Percentiles rank a stretch among this genome's conserved stretches.
Conservation (phyloP, 2,113 vertebrate species). For the Elephas maximus region DNA sequence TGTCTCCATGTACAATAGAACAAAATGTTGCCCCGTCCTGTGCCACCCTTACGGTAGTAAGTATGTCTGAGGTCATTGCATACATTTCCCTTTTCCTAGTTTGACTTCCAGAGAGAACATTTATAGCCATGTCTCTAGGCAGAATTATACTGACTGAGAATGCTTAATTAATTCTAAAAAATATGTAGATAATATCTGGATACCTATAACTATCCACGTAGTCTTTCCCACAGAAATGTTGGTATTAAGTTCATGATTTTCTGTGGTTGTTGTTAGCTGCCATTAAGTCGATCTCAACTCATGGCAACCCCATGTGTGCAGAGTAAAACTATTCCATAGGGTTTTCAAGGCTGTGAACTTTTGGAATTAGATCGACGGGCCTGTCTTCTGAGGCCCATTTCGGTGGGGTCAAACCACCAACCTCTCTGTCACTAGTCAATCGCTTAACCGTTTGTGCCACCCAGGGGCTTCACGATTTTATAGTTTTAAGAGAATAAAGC, state of each 20-base stretch:
- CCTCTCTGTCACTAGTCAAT: neutral
- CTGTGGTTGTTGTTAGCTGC: neutral
- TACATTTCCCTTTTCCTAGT: neutral
- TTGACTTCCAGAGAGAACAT: slow-evolving; percentile 25
- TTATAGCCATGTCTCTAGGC: neutral
- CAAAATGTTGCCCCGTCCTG: neutral
- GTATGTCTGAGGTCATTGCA: neutral
- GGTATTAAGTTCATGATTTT: slow-evolving; percentile 54
- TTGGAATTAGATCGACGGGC: neutral
- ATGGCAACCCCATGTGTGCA: neutral
- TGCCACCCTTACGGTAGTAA: neutral
- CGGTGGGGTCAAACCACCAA: neutral
- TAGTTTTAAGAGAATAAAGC: slow-evolving; percentile 76
- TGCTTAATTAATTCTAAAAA: neutral
- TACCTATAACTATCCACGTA: neutral
- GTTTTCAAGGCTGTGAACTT: neutral
- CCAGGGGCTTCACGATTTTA: neutral
- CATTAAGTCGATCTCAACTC: neutral
- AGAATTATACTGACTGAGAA: neutral
- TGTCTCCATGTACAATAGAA: neutral
- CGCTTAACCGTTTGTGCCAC: neutral
- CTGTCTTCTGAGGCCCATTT: neutral
- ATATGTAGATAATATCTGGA: neutral
- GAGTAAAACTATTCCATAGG: neutral
- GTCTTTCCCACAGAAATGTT: neutral